Base-by-base conservation (phyloP, 2,113 vertebrate species). In the Chitala chitala region DNA sequence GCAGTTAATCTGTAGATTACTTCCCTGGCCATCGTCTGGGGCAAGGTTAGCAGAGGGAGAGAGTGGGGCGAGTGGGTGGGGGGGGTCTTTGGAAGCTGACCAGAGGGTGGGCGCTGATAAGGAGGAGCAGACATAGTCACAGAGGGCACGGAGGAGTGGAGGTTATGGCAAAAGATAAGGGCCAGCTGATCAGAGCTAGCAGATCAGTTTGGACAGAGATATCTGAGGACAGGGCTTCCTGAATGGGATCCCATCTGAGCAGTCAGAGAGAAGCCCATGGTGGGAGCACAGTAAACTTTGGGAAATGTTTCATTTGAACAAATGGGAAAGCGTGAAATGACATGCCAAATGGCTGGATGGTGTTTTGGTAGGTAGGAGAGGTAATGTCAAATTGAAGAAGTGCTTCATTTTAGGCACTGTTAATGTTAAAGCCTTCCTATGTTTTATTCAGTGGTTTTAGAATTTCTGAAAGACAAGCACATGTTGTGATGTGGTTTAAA, bases 201-300 rank as follows among this genome's bases (percentile, higher is more conserved):
- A 79, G 79, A 81, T 84, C 81, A 83, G 83, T 83, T 81, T 81
- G 84, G 50, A 79, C 83, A 68, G 79, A 83, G 85, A 89, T 88
- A 89, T 89, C 83, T 15, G 8, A 85, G 71, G 79, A 84, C 85
- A 87, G 81, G 83, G 86, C 86, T 87, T 86, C 77, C 86, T 85
- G 84, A 83, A 72, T 26, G 42, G 17, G 54, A 72, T 84, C 81
- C 83, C 74, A 26, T 12, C 53, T 40, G 53, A 26, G 36, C 29
- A 51, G n/a, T 10, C 7, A 13, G 46, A 33, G n/a, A 53, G 15
- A 51, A 53, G 36, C n/a, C n/a, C n/a, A 51, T 31, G 29, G 17
- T 13, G 26, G 24, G 31, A 29, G 17, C 31, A 51, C 10, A 69
- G 29, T 46, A 15, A 51, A 42, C 20, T 69, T 69, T 69, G 26